A percentile compares a stretch with the other conserved stretches of the same genome.
These are phyloP conservation scores for Sinocyclocheilus anophthalmus DNA, from an alignment of 2,113 vertebrate genomes.

Conservation along the genomic window DNA sequence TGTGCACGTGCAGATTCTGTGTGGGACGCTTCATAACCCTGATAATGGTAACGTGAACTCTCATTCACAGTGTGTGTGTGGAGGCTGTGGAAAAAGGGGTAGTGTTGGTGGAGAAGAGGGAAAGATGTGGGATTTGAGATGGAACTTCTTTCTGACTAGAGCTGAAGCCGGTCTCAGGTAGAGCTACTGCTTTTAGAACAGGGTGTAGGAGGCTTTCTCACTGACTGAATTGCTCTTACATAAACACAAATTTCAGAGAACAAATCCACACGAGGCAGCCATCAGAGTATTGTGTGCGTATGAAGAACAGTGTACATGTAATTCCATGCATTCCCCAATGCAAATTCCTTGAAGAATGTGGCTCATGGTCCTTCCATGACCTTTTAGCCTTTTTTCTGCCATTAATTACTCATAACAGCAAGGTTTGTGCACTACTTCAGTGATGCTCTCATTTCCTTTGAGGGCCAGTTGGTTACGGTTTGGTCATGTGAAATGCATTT, in stretches of 20 bases:
- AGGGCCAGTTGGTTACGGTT: neutral
- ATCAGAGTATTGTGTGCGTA: conserved; percentile 27
- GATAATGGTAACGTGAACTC: neutral
- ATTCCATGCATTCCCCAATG: neutral
- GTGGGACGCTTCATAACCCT: neutral
- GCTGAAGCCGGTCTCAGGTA: conserved; percentile 44
- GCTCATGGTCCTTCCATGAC: neutral
- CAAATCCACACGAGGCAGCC: conserved; percentile 43
- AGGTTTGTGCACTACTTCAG: neutral
- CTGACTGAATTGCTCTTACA: conserved; percentile 54
- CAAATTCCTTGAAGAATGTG: neutral
- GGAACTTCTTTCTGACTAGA: conserved; percentile 18
- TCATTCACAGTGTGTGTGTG: conserved; percentile 14
- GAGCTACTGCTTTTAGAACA: conserved; percentile 45
- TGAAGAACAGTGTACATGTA: neutral
- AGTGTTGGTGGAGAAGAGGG: conserved; percentile 7
- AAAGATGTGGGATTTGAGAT: conserved; percentile 23
- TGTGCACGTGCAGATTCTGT: neutral
- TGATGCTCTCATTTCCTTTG: neutral
- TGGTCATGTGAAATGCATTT: neutral
- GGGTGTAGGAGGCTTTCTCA: conserved; percentile 53
- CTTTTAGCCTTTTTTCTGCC: neutral
- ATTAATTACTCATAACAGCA: neutral
- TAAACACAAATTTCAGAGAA: conserved; percentile 60
- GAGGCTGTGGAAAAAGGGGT: neutral